Evolutionary conservation across 2,113 vertebrate genomes (phyloP), one percentile per base, ranked within the genome.

Genomic region (Dicentrarchus labrax): DNA sequence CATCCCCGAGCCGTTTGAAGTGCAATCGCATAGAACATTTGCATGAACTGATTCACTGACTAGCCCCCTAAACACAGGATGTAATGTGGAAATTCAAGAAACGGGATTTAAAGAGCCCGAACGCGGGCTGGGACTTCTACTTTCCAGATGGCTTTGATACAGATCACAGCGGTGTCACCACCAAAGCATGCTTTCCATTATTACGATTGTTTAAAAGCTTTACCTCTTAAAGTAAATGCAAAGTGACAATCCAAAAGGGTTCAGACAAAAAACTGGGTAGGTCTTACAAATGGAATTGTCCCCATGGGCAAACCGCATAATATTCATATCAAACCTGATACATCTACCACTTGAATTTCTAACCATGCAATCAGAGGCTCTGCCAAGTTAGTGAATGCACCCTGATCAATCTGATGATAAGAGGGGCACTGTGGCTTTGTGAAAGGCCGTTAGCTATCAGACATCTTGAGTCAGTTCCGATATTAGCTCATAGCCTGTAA

Each of bases 111-210:
- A 83, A 68, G 59, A 81, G 72, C 76, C 24, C 38, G 38, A 87
- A 83, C 30, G 21, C 76, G 51, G 71, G 65, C 30, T 1, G 77
- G 66, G 77, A 80, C 80, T 84, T 88, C 78, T 54, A 82, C 82
- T 85, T 88, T 91, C 91, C 86, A 92, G 79, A 90, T 90, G 90
- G 71, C 83, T 93, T 91, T 89, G 86, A 94, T 93, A 89, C 11
- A 67, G 76, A 86, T 85, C 88, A 71, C 10, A 76, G 85, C 73
- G n/a, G 65, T 89, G 84, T 91, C 90, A 68, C 86, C 59, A 72
- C 81, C 59, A 8, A 72, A 78, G 86, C 82, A 88, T 88, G 89
- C 76, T 76, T 86, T 87, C 75, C 70, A 83, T 89, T 89, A 90
- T 79, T 50, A 30, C 48, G 56, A 85, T 80, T 90, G 84, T 91